A percentile compares a stretch with the other conserved stretches of the same genome.
These are phyloP conservation scores for Euzophera pinguis DNA, from an alignment of 2,888 invertebrate species.

Conservation along the genomic window DNA sequence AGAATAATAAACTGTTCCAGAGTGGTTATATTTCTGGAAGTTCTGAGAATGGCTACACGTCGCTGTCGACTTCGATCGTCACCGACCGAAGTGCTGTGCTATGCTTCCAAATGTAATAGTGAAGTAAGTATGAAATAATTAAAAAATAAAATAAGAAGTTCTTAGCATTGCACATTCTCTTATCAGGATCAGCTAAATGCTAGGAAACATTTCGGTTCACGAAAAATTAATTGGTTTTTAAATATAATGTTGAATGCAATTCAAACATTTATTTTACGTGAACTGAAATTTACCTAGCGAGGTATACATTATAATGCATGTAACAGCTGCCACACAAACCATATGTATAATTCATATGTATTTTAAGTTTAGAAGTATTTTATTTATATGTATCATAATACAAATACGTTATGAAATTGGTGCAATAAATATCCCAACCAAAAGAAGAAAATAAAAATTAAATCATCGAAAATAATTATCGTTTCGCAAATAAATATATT, in stretches of 20 bases:
- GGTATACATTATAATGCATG: slow-evolving; percentile 65
- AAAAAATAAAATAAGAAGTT: slow-evolving; percentile 71
- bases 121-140: slow-evolving; percentile 66
- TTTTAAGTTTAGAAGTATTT: slow-evolving; percentile 22
- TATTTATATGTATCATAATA: slow-evolving; percentile 27
- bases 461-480: not conserved
- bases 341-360: slow-evolving; percentile 39
- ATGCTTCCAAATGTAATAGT: slow-evolving; percentile 56
- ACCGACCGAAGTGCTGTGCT: slow-evolving; percentile 56
- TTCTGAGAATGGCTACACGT: slow-evolving; percentile 40
- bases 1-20: no score
- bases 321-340: slow-evolving; percentile 75
- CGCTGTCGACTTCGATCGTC: slow-evolving; percentile 44
- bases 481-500: no score
- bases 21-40: not conserved
- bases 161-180: slow-evolving; percentile 78
- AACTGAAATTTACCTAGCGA: slow-evolving; percentile 65
- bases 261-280: slow-evolving; percentile 27
- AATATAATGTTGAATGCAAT: no score
- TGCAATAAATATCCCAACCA: slow-evolving; percentile 46
- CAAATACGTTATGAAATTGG: slow-evolving; percentile 58
- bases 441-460: slow-evolving; percentile 3
- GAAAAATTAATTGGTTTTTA: slow-evolving; percentile 12
- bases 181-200: slow-evolving; percentile 69
- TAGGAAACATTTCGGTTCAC: slow-evolving; percentile 63